Base-by-base conservation (phyloP, 2,888 invertebrate genomes). In the Tetrapedia diversipes region DNA sequence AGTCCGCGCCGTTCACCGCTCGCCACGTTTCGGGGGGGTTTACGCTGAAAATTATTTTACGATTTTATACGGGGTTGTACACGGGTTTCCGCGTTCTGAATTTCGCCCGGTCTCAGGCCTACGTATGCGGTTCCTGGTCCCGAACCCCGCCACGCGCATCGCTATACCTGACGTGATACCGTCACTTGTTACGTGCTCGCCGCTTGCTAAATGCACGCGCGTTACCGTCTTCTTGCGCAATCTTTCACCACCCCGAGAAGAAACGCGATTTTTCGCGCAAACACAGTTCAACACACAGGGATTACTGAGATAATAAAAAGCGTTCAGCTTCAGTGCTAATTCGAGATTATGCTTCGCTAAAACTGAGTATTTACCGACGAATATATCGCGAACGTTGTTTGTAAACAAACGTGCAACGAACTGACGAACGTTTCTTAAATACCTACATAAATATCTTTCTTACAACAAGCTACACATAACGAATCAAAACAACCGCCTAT, bases 41-140 rank as follows among this genome's bases (percentile, higher is more conserved):
- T 73, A 68, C 77, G 75, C 34, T 45, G 71, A 79, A 78, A 78
- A 82, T 82, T 80, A 83, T 84, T 83, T 71, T 77, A 76, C 80
- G 78, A 75, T 83, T 83, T 84, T 82, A 83, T 79, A 71, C 79
- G 64, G 65, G 57, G n/a, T n/a, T n/a, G n/a, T 29, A 64, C 41
- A 63, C 56, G 45, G 64, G 76, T 82, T 83, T 83, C 78, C 57
- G 61, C 72, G 74, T 79, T 79, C 72, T 77, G 70, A 81, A 82
- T 83, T 79, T 82, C 79, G 63, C 79, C 79, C 71, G 57, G 60
- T n/a, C n/a, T n/a, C n/a, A n/a, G 51, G 57, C 70, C 43, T 63
- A 61, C n/a, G n/a, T 27, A 27, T 39, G 63, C 54, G 43, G 29
- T 27, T 45, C 34, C 66, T 69, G 70, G n/a, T 45, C 64, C 68